Percentiles rank a stretch among this genome's conserved stretches.
Evolutionary conservation across 2,113 vertebrate genomes (phyloP).

Genomic region (Puma concolor): DNA sequence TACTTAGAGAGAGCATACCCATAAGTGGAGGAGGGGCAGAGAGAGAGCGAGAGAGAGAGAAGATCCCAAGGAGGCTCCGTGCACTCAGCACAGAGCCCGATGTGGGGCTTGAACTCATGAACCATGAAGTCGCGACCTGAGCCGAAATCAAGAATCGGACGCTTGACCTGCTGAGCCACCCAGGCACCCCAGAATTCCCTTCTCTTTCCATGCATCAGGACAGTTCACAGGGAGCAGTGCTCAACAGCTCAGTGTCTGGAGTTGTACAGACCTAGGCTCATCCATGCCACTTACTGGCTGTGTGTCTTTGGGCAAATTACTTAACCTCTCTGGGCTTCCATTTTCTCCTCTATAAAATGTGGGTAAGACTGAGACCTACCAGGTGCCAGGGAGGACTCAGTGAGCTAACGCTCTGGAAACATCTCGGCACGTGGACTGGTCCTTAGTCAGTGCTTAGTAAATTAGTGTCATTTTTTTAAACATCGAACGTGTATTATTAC

Average conservation of each 20-base stretch:
- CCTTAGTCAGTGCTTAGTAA: neutral
- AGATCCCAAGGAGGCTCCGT: too few relatives aligned
- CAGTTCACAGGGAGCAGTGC: neutral
- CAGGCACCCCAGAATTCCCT: neutral
- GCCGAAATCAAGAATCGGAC: too few relatives aligned
- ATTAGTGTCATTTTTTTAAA: neutral
- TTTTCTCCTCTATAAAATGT: neutral
- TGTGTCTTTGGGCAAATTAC: neutral
- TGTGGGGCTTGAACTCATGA: too few relatives aligned
- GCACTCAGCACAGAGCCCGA: too few relatives aligned
- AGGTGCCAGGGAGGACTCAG: neutral
- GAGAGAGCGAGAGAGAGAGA: too few relatives aligned
- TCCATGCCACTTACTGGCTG: neutral
- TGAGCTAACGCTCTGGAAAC: neutral
- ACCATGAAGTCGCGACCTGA: too few relatives aligned
- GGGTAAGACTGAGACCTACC: neutral
- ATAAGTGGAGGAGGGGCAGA: too few relatives aligned
- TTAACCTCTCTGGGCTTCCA: neutral
- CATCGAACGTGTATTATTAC: accelerated
- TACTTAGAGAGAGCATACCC: too few relatives aligned
- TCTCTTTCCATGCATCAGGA: neutral
- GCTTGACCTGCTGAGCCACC: too few relatives aligned
- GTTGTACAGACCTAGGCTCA: neutral
- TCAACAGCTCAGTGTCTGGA: neutral
- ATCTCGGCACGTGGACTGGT: neutral